Base-by-base conservation (phyloP, 2,113 vertebrate species). In the Grallaria varia region DNA sequence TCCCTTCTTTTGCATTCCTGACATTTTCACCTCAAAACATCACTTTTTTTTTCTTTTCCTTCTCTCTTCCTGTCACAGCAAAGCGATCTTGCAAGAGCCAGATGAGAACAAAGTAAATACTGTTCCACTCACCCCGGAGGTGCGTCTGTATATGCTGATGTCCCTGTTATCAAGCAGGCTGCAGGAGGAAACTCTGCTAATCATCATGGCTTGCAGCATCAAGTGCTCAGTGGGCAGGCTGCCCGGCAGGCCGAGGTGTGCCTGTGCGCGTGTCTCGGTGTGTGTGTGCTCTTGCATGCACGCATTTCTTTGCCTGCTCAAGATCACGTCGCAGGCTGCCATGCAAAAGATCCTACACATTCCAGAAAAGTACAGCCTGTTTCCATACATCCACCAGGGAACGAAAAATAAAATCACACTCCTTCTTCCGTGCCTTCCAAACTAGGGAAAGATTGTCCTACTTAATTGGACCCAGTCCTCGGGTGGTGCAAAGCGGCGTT, bases 321-420 rank as follows among this genome's bases (percentile, higher is more conserved):
- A 14, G 40, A 75, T 75, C 94, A 92, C 77, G 39, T 80, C 2
- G 6, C 87, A 44, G 84, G 69, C 18, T 8, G 1, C 78, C 62
- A 53, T 45, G 68, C 81, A 87, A 60, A 63, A 79, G 74, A 91
- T 90, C 82, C 84, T 79, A 63, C 20, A 2, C 75, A 68, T 92
- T 95, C 81, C 87, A 92, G 68, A 67, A 91, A 86, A 93, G 84
- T 77, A 90, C 93, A 93, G 82, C 50, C 50, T 45, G 58, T 81
- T 92, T 86, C 86, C 68, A 77, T 77, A 84, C 31, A 53, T 53
- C 42, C 82, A 66, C 19, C 11, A 3, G 33, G 23, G 64, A 90
- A 69, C 19, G 58, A 73, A 84, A 73, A 58, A 49, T 45, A 13
- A 73, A 92, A 80, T 67, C 8, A 50, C 52, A 62, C 27, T 50